These are phyloP conservation scores for Dynastes tityus DNA, from an alignment of 2,888 invertebrate genomes.

Conservation along the genomic window DNA sequence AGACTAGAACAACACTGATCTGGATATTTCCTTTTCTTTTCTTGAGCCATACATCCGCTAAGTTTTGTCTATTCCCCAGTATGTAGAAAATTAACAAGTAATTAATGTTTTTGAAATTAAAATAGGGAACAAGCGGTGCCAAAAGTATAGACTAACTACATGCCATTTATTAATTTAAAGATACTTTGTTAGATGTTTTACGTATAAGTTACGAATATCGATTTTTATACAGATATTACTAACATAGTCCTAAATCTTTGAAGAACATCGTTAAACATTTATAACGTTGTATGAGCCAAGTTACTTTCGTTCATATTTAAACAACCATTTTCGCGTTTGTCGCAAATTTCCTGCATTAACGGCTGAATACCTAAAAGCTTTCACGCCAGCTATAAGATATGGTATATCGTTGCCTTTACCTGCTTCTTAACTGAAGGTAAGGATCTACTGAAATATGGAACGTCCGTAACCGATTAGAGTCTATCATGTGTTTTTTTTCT, in stretches of 20 bases:
- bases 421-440: background rate
- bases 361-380: slow-evolving; percentile 19
- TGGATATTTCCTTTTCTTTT: no score
- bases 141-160: no score
- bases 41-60: no score
- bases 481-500: background rate
- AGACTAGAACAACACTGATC: no score
- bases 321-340: slow-evolving; percentile 22
- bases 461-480: background rate
- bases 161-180: background rate
- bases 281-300: slow-evolving; percentile 12
- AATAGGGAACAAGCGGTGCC: no score
- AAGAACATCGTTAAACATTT: slow-evolving; percentile 17
- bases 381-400: background rate
- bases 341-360: slow-evolving; percentile 32
- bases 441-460: slow-evolving; percentile 11
- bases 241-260: slow-evolving; percentile 15
- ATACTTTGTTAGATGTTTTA: background rate
- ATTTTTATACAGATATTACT: slow-evolving; percentile 10
- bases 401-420: background rate
- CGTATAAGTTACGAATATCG: background rate
- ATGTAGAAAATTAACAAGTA: no score
- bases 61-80: no score
- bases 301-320: slow-evolving; percentile 35
- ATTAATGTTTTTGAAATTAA: no score